Evolutionary conservation across 2,888 invertebrate species (phyloP), one percentile per base, ranked within the genome.

Genomic region (Acleris literana): DNA sequence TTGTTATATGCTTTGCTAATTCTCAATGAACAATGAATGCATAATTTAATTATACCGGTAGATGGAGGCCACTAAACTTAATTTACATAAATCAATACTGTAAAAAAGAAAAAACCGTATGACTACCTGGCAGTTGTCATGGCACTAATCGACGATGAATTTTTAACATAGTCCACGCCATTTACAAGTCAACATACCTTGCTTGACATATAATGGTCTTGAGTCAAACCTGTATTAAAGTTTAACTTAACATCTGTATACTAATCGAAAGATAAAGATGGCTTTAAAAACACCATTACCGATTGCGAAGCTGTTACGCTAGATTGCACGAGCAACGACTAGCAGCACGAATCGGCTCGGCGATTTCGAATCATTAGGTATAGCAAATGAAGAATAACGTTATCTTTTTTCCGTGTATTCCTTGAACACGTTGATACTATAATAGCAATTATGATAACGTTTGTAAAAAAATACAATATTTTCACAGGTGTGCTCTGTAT

Each of bases 181-280:
- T 56, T 53, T 33, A 16, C 58, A n/a, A 52, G 53, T 62, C 62
- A 64, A 62, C 46, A 60, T 33, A 55, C 59, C 65, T 59, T 61
- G 60, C 65, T 51, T 65, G 49, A 53, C 58, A 57, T 60, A 43
- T 56, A n/a, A 44, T 25, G 48, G 48, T 46, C 44, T 13, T n/a
- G 16, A 49, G 25, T 59, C 51, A 49, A 44, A 25, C 20, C 46
- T 22, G 44, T 53, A 60, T 9, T 43, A 3, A 44, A 39, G 20
- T n/a, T 52, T 16, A 49, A 39, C n/a, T 57, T 44, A 29, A 56
- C 62, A 49, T 22, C n/a, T n/a, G 13, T 39, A 55, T 13, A 39
- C 55, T 63, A 63, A 63, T 63, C 17, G 55, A 22, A 39, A 55
- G 33, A 39, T 55, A 63, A 55, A 55, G 39, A 55, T 48, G 55